Conservation (phyloP, 2,797 vertebrate genomes). For the Acanthurus tractus region DNA sequence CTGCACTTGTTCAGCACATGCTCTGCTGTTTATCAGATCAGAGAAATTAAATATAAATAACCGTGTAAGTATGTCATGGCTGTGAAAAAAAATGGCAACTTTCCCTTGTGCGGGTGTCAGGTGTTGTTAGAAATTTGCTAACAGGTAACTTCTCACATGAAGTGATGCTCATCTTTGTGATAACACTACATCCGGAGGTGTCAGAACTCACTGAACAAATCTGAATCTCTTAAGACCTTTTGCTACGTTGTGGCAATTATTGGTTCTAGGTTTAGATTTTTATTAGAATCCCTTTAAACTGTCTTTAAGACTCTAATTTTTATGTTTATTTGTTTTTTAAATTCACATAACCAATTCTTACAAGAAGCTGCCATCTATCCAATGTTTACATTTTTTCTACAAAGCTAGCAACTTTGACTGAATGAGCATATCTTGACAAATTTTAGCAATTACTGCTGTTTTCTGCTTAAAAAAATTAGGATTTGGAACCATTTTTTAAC, state of each 20-base stretch:
- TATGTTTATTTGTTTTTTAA: not conserved
- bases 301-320: not conserved
- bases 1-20: constrained; percentile 52
- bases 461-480: not conserved
- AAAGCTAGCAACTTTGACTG: not conserved
- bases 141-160: constrained; percentile 27
- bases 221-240: constrained; percentile 9
- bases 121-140: constrained; percentile 20
- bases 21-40: constrained; percentile 41
- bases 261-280: constrained; percentile 13
- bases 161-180: constrained; percentile 24
- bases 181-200: constrained; percentile 31
- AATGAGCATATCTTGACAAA: not conserved
- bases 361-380: not conserved
- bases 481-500: not conserved
- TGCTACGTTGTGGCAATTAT: constrained; percentile 19
- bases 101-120: constrained; percentile 15
- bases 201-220: constrained; percentile 35
- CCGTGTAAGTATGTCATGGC: constrained; percentile 28
- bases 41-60: constrained; percentile 27
- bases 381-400: not conserved
- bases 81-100: constrained; percentile 32
- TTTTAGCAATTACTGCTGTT: not conserved
- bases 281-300: constrained; percentile 6
- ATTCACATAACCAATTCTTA: not conserved